Conservation (phyloP, 2,888 invertebrate genomes). For the Bugula neritina region DNA sequence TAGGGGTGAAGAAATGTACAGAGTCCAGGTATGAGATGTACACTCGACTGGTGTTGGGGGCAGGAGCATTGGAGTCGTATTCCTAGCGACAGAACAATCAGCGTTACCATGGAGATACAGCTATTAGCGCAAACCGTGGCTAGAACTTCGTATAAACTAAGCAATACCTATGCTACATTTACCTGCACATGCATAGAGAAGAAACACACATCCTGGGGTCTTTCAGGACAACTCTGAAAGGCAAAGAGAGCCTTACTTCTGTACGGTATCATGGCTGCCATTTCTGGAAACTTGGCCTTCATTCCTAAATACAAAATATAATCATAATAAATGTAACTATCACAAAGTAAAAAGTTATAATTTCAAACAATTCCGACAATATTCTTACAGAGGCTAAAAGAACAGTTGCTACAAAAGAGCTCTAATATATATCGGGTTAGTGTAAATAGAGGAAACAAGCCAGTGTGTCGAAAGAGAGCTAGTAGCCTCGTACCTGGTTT, state of each 20-base stretch:
- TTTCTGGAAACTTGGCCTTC: conserved; percentile 72
- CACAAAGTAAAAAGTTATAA: background rate
- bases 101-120: background rate
- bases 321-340: background rate
- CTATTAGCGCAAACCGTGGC: background rate
- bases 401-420: no score
- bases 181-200: conserved; percentile 98
- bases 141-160: background rate
- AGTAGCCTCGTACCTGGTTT: no score
- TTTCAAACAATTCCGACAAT: no score
- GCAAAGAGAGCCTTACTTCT: conserved; percentile 97
- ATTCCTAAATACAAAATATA: conserved; percentile 63
- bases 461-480: no score
- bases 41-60: conserved; percentile 80
- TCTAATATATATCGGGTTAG: no score
- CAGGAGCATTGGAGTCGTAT: conserved; percentile 94
- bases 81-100: conserved; percentile 57
- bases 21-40: conserved; percentile 99
- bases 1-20: conserved; percentile 97
- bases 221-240: conserved; percentile 96
- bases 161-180: background rate
- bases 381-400: no score
- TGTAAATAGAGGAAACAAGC: no score
- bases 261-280: conserved; percentile 88
- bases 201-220: conserved; percentile 96